These are phyloP conservation scores for Trachurus trachurus DNA, from an alignment of 2,797 vertebrate genomes.

Conservation along the genomic window DNA sequence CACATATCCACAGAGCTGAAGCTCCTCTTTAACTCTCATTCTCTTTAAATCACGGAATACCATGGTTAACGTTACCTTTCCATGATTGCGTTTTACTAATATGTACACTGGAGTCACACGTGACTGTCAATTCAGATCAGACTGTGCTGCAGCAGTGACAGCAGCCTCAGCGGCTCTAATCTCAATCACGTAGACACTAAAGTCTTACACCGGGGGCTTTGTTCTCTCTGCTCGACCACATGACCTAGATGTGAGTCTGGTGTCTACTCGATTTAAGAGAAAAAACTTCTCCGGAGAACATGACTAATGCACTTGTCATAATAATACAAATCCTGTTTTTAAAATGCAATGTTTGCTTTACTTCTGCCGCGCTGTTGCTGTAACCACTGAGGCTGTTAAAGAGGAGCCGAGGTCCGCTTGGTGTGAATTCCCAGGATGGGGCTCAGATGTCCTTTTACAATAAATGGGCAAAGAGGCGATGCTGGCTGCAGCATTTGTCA, in stretches of 20 bases:
- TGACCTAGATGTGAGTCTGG: slow-evolving; percentile 44
- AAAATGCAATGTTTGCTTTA: slow-evolving; percentile 1
- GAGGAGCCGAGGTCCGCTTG: neutral
- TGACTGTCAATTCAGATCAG: slow-evolving; percentile 40
- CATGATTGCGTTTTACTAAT: neutral
- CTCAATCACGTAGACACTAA: slow-evolving; percentile 51
- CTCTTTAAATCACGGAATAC: neutral
- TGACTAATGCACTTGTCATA: slow-evolving; percentile 55
- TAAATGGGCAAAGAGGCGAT: neutral
- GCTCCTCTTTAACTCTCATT: too few species aligned
- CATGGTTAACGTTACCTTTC: neutral
- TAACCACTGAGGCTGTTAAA: neutral
- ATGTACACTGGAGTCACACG: slow-evolving; percentile 23
- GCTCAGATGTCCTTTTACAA: neutral
- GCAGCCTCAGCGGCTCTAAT: slow-evolving; percentile 43
- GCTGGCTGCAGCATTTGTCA: neutral
- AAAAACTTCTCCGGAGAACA: slow-evolving; percentile 25
- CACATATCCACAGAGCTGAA: too few species aligned
- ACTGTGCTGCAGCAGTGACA: slow-evolving; percentile 38
- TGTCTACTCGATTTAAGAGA: slow-evolving; percentile 45
- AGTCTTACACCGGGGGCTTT: slow-evolving; percentile 49
- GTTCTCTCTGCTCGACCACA: slow-evolving; percentile 39
- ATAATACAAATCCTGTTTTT: slow-evolving; percentile 9
- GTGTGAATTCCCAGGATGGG: neutral
- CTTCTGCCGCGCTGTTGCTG: neutral